phyloP scores from a whole-genome alignment of 2,797 vertebrate genomes.

The Limnodromus scolopaceus region DNA sequence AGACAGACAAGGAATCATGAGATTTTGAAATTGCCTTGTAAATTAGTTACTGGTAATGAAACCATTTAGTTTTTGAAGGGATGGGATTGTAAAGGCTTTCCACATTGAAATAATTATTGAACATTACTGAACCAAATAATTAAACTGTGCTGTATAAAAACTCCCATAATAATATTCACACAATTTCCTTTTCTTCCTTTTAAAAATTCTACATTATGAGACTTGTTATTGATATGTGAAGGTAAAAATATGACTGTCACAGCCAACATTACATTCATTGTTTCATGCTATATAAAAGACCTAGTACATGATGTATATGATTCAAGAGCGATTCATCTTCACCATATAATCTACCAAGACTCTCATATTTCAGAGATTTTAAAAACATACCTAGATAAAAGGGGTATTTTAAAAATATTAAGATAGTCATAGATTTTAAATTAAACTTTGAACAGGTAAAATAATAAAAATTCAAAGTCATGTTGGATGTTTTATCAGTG shows the following conservation, averaged over 20 bases:
- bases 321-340: constrained; percentile 28
- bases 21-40: constrained; percentile 80
- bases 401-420: background rate
- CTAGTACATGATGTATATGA: constrained; percentile 10
- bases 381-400: constrained; percentile 14
- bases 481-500: background rate
- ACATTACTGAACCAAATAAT: constrained; percentile 83
- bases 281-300: constrained; percentile 58
- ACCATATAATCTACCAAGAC: background rate
- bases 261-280: constrained; percentile 53
- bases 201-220: constrained; percentile 65
- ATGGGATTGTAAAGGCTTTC: constrained; percentile 73
- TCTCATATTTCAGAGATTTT: background rate
- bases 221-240: constrained; percentile 59
- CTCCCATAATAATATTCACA: constrained; percentile 73
- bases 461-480: background rate
- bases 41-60: constrained; percentile 80
- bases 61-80: constrained; percentile 77
- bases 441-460: background rate
- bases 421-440: background rate
- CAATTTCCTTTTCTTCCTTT: constrained; percentile 63
- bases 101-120: constrained; percentile 76
- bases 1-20: constrained; percentile 73
- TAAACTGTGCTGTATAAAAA: constrained; percentile 75
- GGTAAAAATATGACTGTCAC: constrained; percentile 49